phyloP scores from a whole-genome alignment of 2,888 invertebrate species.

The Plebejus anna region DNA sequence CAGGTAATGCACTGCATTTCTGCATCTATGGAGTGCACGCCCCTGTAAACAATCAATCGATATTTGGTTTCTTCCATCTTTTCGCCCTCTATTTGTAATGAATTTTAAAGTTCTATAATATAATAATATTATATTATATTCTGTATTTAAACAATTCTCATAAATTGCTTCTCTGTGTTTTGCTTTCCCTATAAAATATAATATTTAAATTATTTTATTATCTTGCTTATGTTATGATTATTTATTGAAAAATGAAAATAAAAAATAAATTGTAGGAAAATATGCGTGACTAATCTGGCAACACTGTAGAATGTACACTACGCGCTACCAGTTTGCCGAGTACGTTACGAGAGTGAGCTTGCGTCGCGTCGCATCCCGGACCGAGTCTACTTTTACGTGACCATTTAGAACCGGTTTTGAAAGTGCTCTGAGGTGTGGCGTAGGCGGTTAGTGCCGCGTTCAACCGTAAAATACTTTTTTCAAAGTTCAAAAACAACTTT shows the following conservation, averaged over 20 bases:
- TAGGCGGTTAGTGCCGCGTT: constrained; percentile 63
- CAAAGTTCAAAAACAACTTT: constrained; percentile 49
- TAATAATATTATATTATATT: too few species aligned
- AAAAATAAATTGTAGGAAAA: constrained; percentile 33
- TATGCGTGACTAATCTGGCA: constrained; percentile 44
- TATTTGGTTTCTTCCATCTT: too few species aligned
- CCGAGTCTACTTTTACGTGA: constrained; percentile 67
- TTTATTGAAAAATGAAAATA: neutral
- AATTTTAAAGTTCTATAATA: too few species aligned
- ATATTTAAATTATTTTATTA: neutral
- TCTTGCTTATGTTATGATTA: neutral
- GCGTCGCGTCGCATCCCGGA: constrained; percentile 45
- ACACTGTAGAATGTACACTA: constrained; percentile 46
- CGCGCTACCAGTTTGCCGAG: constrained; percentile 48
- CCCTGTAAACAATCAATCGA: too few species aligned
- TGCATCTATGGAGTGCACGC: too few species aligned
- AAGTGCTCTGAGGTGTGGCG: constrained; percentile 72
- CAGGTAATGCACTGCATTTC: too few species aligned
- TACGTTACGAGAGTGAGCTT: constrained; percentile 45
- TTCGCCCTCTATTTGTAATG: too few species aligned
- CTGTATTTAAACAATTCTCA: too few species aligned
- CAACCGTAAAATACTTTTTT: constrained; percentile 57
- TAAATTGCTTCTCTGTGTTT: too few species aligned
- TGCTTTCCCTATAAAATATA: too few species aligned
- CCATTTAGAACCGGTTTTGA: constrained; percentile 69